Evolutionary conservation across 2,888 invertebrate genomes (phyloP).

Genomic region (Phortica okadai): DNA sequence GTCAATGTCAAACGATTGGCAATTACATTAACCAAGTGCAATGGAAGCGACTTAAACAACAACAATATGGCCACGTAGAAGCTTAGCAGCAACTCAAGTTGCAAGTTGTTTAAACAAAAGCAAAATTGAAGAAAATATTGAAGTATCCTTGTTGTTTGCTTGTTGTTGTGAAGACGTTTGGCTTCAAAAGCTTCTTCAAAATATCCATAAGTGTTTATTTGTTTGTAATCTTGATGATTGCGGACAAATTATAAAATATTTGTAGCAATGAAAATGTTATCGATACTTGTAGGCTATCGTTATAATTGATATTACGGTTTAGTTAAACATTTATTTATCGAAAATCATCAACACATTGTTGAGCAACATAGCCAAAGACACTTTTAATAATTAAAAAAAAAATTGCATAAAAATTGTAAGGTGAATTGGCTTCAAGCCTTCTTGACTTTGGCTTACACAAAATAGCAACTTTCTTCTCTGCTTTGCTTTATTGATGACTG

Average conservation of each 20-base stretch:
- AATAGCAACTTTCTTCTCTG: constrained; percentile 19
- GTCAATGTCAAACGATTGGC: constrained; percentile 41
- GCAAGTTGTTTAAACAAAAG: constrained; percentile 6
- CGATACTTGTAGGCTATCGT: constrained; percentile 30
- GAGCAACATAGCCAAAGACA: too few species aligned
- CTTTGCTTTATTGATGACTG: constrained; percentile 28
- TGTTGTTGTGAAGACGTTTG: neutral
- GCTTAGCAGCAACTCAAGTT: constrained; percentile 1
- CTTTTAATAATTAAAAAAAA: too few species aligned
- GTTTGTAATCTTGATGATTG: constrained; percentile 1
- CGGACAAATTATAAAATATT: constrained; percentile 9
- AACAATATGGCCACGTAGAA: neutral
- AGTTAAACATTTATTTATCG: too few species aligned
- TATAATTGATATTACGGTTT: neutral
- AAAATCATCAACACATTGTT: too few species aligned
- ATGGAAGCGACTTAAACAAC: constrained; percentile 8
- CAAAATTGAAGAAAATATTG: neutral
- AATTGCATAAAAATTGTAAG: too few species aligned
- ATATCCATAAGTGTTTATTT: neutral
- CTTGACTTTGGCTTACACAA: neutral
- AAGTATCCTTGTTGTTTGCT: neutral
- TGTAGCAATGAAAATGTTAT: constrained; percentile 5
- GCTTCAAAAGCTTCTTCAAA: neutral
- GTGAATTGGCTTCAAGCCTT: too few species aligned
- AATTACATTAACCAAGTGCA: constrained; percentile 43